Percentiles rank a stretch among this genome's conserved stretches.
Evolutionary conservation across 1,140 invertebrate species (phyloP).

Genomic region (Lineus longissimus): DNA sequence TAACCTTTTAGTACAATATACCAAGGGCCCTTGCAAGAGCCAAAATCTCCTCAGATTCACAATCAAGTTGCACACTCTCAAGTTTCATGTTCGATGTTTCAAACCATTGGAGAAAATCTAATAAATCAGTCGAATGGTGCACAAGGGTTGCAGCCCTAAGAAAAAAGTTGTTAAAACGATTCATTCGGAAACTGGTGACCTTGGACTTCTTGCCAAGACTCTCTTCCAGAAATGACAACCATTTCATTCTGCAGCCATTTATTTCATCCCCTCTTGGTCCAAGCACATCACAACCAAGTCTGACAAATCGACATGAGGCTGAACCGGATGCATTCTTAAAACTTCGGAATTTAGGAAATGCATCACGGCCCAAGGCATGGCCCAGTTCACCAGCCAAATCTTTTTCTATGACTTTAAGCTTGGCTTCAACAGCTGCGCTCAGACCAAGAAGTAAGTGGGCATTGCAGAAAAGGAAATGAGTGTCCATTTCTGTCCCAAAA

Average conservation of each 20-base stretch:
- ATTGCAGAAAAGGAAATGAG: no score
- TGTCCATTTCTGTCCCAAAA: no score
- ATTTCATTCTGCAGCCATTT: constrained; percentile 16
- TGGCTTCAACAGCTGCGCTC: no score
- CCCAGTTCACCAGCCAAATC: no score
- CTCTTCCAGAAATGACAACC: constrained; percentile 13
- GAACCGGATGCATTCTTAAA: not conserved
- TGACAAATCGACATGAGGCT: constrained; percentile 2
- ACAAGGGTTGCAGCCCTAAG: constrained; percentile 13
- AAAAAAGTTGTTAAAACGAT: constrained; percentile 22
- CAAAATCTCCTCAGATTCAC: not conserved
- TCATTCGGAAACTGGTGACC: constrained; percentile 17
- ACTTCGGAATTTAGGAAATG: no score
- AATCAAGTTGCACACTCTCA: constrained; percentile 12
- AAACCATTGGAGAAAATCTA: constrained; percentile 9
- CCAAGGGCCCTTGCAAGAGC: no score
- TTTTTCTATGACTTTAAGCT: no score
- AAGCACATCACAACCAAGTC: constrained; percentile 11
- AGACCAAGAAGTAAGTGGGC: no score
- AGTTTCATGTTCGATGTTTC: constrained; percentile 17
- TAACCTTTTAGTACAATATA: no score
- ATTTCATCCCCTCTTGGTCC: constrained; percentile 21
- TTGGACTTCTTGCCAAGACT: constrained; percentile 6
- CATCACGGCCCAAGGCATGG: no score
- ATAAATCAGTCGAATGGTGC: constrained; percentile 12